Conservation (phyloP, 2,113 vertebrate genomes). For the Sceloporus undulatus region DNA sequence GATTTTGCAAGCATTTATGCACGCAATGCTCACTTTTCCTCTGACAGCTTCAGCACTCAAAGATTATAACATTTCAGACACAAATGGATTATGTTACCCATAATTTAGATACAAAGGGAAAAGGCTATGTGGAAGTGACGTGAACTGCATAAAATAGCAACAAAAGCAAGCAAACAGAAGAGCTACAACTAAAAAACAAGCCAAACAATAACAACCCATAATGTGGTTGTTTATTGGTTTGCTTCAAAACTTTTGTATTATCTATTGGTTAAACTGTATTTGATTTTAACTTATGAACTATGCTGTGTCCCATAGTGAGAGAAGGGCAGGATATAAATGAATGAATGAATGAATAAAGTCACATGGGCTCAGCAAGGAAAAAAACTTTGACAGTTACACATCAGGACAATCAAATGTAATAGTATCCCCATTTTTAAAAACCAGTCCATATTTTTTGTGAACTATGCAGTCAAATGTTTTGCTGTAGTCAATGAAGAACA, state of each 20-base stretch:
- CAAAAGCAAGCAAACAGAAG: conserved; percentile 25
- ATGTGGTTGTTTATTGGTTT: no score
- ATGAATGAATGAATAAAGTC: background rate
- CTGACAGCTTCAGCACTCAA: conserved; percentile 7
- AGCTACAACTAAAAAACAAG: background rate
- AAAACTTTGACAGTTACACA: background rate
- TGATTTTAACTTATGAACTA: no score
- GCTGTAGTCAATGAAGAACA: no score
- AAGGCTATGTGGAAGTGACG: conserved; percentile 20
- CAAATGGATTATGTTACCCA: conserved; percentile 12
- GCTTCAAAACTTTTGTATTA: no score
- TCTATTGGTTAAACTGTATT: no score
- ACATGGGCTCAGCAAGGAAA: background rate
- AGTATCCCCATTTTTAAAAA: no score
- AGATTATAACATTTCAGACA: conserved; percentile 43
- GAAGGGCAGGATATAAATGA: no score
- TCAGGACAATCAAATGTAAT: no score
- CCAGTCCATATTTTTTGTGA: no score
- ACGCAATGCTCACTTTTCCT: conserved; percentile 9
- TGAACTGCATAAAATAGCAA: background rate
- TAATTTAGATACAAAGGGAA: background rate
- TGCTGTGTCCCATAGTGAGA: no score
- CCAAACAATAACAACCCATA: background rate
- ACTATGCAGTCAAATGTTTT: no score
- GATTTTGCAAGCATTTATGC: conserved; percentile 16